A percentile compares a stretch with the other conserved stretches of the same genome.
These are phyloP conservation scores for Corythaeola cristata DNA, from an alignment of 2,113 vertebrate species.

Conservation along the genomic window DNA sequence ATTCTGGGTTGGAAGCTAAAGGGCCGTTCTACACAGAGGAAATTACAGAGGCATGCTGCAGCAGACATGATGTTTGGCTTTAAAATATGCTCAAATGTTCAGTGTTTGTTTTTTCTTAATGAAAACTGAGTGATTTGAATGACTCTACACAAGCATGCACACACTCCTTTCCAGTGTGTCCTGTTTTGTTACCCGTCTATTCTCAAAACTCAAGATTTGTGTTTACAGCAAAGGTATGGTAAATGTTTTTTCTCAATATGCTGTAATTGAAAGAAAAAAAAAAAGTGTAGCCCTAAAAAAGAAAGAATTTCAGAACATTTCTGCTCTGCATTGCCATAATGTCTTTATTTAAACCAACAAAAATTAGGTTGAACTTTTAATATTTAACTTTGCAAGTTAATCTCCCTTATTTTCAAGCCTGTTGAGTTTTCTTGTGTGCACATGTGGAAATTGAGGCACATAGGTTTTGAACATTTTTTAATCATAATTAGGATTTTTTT, in stretches of 20 bases:
- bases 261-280: not conserved
- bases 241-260: not conserved
- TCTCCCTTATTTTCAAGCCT: not conserved
- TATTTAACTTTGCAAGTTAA: not conserved
- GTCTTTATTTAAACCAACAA: not conserved
- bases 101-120: not conserved
- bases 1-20: not conserved
- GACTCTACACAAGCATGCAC: not conserved
- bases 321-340: not conserved
- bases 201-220: not conserved
- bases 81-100: not conserved
- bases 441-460: not conserved
- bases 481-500: too few relatives aligned
- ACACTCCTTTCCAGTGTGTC: not conserved
- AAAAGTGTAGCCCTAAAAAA: not conserved
- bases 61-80: not conserved
- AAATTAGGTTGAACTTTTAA: not conserved
- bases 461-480: not conserved
- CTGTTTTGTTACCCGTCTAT: not conserved
- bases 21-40: not conserved
- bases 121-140: not conserved
- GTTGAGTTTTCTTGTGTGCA: not conserved
- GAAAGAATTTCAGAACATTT: not conserved
- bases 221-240: not conserved
- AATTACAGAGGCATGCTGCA: not conserved